Percentiles rank a stretch among this genome's conserved stretches.
phyloP scores from a whole-genome alignment of 1,140 invertebrate species.

The Psix sp. region DNA sequence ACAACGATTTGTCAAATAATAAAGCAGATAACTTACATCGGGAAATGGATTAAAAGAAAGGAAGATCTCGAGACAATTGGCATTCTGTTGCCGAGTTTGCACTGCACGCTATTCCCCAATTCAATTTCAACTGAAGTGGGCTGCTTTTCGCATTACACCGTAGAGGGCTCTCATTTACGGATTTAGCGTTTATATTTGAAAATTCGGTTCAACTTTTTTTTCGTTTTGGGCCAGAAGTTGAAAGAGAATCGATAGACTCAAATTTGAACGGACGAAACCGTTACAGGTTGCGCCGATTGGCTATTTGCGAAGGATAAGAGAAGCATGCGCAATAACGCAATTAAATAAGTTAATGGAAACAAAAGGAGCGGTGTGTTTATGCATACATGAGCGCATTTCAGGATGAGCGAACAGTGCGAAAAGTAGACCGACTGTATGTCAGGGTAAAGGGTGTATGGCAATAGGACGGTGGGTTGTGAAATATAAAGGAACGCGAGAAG shows the following conservation, averaged over 20 bases:
- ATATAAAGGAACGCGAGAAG: slow-evolving; percentile 41
- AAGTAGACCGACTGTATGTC: too few species aligned
- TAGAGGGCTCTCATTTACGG: too few species aligned
- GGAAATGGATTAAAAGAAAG: slow-evolving; percentile 40
- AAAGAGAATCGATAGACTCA: too few species aligned
- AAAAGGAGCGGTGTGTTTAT: slow-evolving; percentile 11
- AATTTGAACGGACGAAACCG: too few species aligned
- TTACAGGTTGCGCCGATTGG: too few species aligned
- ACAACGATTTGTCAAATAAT: slow-evolving; percentile 50
- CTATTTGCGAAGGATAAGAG: too few species aligned
- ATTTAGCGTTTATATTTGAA: too few species aligned
- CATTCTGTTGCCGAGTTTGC: slow-evolving; percentile 42
- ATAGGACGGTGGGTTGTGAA: slow-evolving; percentile 14
- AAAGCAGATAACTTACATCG: slow-evolving; percentile 51
- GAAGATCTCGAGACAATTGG: slow-evolving; percentile 45
- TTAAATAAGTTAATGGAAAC: too few species aligned
- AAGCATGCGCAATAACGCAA: not conserved
- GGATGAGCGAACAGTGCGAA: slow-evolving; percentile 11
- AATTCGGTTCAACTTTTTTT: too few species aligned
- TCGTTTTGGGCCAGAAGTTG: too few species aligned
- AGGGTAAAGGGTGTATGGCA: too few species aligned
- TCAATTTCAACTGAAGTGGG: slow-evolving; percentile 22
- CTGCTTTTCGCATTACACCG: slow-evolving; percentile 20
- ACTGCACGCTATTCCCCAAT: slow-evolving; percentile 15
- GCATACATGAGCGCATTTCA: slow-evolving; percentile 16